Base-by-base conservation (phyloP, 2,797 vertebrate species). In the Phoeniculus purpureus region DNA sequence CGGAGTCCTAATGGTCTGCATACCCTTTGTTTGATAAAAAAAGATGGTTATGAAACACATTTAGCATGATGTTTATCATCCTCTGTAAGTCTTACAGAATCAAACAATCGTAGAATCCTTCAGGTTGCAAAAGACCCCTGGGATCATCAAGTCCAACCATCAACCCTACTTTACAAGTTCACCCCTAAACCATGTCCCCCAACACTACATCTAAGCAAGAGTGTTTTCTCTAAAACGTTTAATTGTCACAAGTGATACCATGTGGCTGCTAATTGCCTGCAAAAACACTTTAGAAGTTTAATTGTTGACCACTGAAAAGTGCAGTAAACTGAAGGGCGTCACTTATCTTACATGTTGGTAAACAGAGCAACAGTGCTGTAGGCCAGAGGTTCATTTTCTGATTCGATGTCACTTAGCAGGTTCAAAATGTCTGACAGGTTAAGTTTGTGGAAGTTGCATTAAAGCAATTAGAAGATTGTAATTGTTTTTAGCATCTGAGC, bases 391-490 rank as follows among this genome's bases (percentile, higher is more conserved):
- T 92, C 16, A 1, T 65, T 92, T 31, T 85, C 47, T 88, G 40
- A 47, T 68, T 23, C 73, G 37, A 54, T 11, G 5, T 65, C 58
- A 73, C 45, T 82, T 68, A 64, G 6, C 5, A 77, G 10, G 55
- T 87, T 47, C 73, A 81, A 89, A 94, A 56, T 81, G 62, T 77
- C 85, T 90, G 80, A 66, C 67, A 91, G 61, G 7, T 31, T 68
- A 72, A 54, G 52, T 79, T 91, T 93, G n/a, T 23, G 27, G 15
- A 84, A 83, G 26, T 87, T 62, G 8, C 67, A 85, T 92, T 74
- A 95, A 93, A 87, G 31, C 20, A 92, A 70, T 95, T 94, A 93
- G 40, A 89, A 71, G 20, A 88, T 81, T 85, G 77, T 76, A 82
- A 81, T 32, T 34, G 23, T 5, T 88, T 91, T 94, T 90, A 91